A percentile compares a stretch with the other conserved stretches of the same genome.
Conservation (phyloP, 2,888 invertebrate species). For the Andricus curvator region DNA sequence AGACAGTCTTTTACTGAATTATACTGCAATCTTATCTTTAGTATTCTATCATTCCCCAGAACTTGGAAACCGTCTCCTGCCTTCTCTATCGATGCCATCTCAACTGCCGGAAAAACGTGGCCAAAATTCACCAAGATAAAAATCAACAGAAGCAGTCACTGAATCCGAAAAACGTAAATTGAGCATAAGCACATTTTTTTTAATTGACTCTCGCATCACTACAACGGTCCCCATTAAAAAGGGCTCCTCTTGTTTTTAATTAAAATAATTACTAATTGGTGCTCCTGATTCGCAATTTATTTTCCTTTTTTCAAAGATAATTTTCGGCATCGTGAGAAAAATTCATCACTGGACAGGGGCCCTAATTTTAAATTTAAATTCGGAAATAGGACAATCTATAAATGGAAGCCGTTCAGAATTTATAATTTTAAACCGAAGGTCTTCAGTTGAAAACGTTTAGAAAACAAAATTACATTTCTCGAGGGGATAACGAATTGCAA, state of each 20-base stretch:
- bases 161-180: constrained; percentile 21
- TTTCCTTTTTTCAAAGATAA: background rate
- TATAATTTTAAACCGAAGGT: no score
- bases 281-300: constrained; percentile 15
- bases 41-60: constrained; percentile 21
- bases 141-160: constrained; percentile 21
- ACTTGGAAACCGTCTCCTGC: constrained; percentile 30
- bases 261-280: constrained; percentile 23
- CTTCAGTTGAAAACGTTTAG: no score
- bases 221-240: constrained; percentile 14
- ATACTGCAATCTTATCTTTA: constrained; percentile 27
- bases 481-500: no score
- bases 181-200: constrained; percentile 5
- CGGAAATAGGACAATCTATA: no score
- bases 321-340: background rate
- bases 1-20: constrained; percentile 4
- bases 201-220: constrained; percentile 19
- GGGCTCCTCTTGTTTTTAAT: constrained; percentile 7
- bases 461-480: no score
- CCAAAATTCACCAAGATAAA: constrained; percentile 24
- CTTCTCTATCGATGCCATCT: constrained; percentile 29
- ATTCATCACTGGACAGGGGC: background rate
- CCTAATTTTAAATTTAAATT: background rate
- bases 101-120: constrained; percentile 34
- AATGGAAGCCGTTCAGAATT: no score